Evolutionary conservation across 2,888 invertebrate species (phyloP), one percentile per base, ranked within the genome.

Genomic region (Caenorhabditis afra): DNA sequence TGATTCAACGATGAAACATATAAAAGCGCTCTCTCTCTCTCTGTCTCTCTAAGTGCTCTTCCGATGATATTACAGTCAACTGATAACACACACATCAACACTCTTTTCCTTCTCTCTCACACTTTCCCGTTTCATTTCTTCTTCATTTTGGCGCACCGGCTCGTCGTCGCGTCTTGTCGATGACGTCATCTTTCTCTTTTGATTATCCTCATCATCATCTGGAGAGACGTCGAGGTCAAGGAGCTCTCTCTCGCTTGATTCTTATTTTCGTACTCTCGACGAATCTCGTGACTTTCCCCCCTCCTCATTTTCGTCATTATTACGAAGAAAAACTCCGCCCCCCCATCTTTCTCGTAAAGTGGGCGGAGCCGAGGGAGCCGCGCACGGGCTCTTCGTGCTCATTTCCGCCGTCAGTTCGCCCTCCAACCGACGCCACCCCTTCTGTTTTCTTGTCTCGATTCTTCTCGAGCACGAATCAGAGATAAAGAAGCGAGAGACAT

Each of bases 101-200:
- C 45, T 62, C 55, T 61, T 29, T 55, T n/a, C n/a, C n/a, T n/a
- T n/a, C n/a, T n/a, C n/a, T n/a, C n/a, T n/a, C n/a, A n/a, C n/a
- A n/a, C n/a, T n/a, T n/a, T n/a, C n/a, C 45, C 44, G 45, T 55
- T 64, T 57, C 50, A 23, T 41, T 57, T 55, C 16, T 16, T 23
- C 14, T 3, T 50, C n/a, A n/a, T n/a, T 73, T 64, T 73, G 58
- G 73, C 73, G 73, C 73, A 73, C 50, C 73, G 70, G 22, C 39
- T 41, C 35, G 35, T n/a, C 29, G 35, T 35, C 39, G 18, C 29
- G 16, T 49, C 45, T 47, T 12, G 16, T 3, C 44, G 47, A 44
- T 64, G 73, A 73, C 73, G 73, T 73, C 64, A 65, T 50, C 58
- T 64, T 57, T 64, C 73, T 44, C 37, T 64, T 65, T 73, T 73